Percentiles rank a stretch among this genome's conserved stretches.
Conservation (phyloP, 1,140 invertebrate species). For the Saccostrea echinata region DNA sequence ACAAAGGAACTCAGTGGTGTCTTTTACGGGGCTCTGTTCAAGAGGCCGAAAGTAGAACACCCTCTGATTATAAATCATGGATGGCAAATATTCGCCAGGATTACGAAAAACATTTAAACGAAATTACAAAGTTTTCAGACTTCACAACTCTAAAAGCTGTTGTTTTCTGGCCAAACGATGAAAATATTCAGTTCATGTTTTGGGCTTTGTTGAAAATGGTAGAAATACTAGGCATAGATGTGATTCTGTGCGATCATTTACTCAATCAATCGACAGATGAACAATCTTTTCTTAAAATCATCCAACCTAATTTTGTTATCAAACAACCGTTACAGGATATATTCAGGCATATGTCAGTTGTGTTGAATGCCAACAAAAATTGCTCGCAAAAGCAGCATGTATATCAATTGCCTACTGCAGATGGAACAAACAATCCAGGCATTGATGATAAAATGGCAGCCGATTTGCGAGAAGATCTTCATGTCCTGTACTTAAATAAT, state of each 20-base stretch:
- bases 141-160: conserved; percentile 51
- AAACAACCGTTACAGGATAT: too few species aligned
- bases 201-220: too few species aligned
- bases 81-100: conserved; percentile 24
- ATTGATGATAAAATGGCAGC: conserved; percentile 44
- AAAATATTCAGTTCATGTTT: not conserved
- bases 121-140: conserved; percentile 41
- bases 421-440: conserved; percentile 22
- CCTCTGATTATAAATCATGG: conserved; percentile 44
- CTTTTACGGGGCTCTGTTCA: conserved; percentile 54
- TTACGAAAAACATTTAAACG: conserved; percentile 37
- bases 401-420: conserved; percentile 47
- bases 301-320: too few species aligned
- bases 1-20: conserved; percentile 59
- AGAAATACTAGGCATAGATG: too few species aligned
- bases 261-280: conserved; percentile 17
- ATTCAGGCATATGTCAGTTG: too few species aligned
- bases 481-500: conserved; percentile 55
- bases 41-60: conserved; percentile 47
- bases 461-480: conserved; percentile 54
- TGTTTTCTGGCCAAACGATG: conserved; percentile 42
- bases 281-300: too few species aligned
- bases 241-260: too few species aligned
- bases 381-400: too few species aligned
- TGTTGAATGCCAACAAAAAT: too few species aligned